Evolutionary conservation across 2,888 invertebrate genomes (phyloP).

Genomic region (Pheosia gnoma): DNA sequence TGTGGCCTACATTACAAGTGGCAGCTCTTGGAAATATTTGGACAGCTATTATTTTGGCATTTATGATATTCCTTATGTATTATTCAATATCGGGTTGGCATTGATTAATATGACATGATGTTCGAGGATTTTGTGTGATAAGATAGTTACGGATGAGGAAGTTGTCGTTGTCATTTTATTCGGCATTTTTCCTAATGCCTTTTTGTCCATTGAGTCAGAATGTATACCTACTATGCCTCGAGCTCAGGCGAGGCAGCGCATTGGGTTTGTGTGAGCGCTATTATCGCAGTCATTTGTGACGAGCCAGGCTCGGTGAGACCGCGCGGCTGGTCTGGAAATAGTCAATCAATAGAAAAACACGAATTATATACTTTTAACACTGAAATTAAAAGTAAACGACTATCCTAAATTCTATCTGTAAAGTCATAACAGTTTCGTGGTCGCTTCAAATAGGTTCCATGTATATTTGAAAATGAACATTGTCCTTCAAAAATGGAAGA

Average conservation of each 20-base stretch:
- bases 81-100: constrained; percentile 6
- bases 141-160: not conserved
- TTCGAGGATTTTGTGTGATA: not conserved
- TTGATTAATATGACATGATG: constrained; percentile 5
- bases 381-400: no score
- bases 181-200: no score
- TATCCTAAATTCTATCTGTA: not conserved
- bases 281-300: no score
- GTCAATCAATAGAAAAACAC: no score
- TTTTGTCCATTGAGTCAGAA: no score
- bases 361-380: no score
- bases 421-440: constrained; percentile 7
- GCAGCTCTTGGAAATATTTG: constrained; percentile 49
- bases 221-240: no score
- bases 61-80: constrained; percentile 16
- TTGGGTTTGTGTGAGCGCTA: no score
- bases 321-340: no score
- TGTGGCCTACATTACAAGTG: constrained; percentile 65
- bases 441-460: constrained; percentile 23
- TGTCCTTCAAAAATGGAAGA: constrained; percentile 58
- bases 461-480: constrained; percentile 40
- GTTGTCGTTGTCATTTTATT: not conserved
- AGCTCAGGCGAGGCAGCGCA: no score
- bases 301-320: no score
- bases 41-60: constrained; percentile 44